phyloP scores from a whole-genome alignment of 1,140 invertebrate species.

The Sarcophaga peregrina region DNA sequence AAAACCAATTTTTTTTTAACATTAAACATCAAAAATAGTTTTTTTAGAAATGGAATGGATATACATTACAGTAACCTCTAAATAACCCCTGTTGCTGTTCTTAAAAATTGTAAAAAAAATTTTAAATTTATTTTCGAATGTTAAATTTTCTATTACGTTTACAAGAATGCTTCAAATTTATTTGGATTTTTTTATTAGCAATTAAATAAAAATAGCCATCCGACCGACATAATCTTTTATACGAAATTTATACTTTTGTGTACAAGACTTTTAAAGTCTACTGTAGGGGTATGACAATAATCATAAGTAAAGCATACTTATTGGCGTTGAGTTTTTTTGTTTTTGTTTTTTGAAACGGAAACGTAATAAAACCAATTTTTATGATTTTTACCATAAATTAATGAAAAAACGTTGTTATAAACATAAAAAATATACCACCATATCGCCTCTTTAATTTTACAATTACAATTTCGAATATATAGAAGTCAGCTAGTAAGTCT shows the following conservation, averaged over 20 bases:
- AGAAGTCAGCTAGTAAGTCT: not conserved
- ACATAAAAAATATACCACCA: not conserved
- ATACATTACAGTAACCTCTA: too few relatives aligned
- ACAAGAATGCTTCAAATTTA: not conserved
- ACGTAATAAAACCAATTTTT: conserved; percentile 6
- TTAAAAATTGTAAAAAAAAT: too few relatives aligned
- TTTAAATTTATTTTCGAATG: too few relatives aligned
- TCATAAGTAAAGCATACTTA: not conserved
- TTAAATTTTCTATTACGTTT: too few relatives aligned
- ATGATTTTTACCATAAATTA: conserved; percentile 23
- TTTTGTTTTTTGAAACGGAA: too few relatives aligned
- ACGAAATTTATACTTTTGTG: not conserved
- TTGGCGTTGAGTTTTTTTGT: not conserved
- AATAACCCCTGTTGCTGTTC: too few relatives aligned
- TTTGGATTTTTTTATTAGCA: not conserved
- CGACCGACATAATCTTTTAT: not conserved
- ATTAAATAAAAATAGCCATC: not conserved
- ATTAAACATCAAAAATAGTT: too few relatives aligned
- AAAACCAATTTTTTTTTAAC: too few relatives aligned
- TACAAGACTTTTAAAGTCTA: not conserved
- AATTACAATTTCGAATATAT: not conserved
- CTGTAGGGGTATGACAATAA: not conserved
- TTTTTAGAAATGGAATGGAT: too few relatives aligned
- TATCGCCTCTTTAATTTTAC: conserved; percentile 19
- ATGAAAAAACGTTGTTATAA: not conserved